A percentile compares a stretch with the other conserved stretches of the same genome.
phyloP scores from a whole-genome alignment of 2,797 vertebrate genomes.

The Crenichthys baileyi region DNA sequence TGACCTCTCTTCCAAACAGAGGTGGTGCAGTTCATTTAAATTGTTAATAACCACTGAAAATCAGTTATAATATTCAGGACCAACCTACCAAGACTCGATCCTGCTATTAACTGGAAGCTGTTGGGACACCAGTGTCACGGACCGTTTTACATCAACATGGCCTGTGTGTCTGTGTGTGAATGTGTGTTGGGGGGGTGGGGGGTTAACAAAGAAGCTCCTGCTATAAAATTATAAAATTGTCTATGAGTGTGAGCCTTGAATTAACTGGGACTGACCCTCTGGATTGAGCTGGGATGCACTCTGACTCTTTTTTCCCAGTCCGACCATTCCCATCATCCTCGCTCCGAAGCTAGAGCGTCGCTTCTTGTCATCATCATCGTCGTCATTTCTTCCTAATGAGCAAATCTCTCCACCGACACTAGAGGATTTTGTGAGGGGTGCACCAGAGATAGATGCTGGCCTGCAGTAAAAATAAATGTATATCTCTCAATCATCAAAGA shows the following conservation, averaged over 20 bases:
- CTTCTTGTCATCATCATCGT: slow-evolving; percentile 95
- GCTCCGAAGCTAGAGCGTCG: slow-evolving; percentile 92
- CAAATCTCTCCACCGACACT: slow-evolving; percentile 93
- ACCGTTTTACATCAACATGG: background rate
- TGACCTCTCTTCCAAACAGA: too few relatives aligned
- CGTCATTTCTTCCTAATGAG: slow-evolving; percentile 88
- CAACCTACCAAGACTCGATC: too few relatives aligned
- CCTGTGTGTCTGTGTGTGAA: too few relatives aligned
- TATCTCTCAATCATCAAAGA: background rate
- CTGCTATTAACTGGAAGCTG: too few relatives aligned
- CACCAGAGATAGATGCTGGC: slow-evolving; percentile 69
- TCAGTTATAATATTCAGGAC: too few relatives aligned
- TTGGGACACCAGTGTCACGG: too few relatives aligned
- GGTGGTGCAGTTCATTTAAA: too few relatives aligned
- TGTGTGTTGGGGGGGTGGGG: too few relatives aligned
- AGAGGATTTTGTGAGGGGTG: slow-evolving; percentile 87
- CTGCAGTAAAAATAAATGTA: slow-evolving; percentile 74
- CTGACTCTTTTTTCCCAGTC: slow-evolving; percentile 92
- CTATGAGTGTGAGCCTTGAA: background rate
- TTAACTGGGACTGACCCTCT: slow-evolving; percentile 84
- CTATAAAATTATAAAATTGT: background rate
- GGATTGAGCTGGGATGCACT: slow-evolving; percentile 93
- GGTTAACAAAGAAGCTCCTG: too few relatives aligned
- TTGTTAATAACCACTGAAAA: background rate
- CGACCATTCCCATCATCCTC: slow-evolving; percentile 96